phyloP scores from a whole-genome alignment of 1,140 invertebrate species.

The Holcopasites calliopsidis region DNA sequence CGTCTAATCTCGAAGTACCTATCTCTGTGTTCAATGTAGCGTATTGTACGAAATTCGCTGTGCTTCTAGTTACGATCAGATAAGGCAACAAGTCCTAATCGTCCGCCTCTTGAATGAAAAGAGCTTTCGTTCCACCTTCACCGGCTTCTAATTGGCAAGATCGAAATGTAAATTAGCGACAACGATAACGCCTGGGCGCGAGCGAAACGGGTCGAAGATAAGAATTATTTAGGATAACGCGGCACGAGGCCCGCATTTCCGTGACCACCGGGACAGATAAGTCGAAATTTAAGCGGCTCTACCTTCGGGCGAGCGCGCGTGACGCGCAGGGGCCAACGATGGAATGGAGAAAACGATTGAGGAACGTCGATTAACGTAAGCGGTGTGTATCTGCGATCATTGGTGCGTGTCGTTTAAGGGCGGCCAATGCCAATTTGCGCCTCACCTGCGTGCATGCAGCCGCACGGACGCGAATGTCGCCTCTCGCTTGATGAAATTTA shows the following conservation, averaged over 20 bases:
- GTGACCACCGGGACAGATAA: not conserved
- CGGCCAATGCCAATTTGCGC: conserved; percentile 21
- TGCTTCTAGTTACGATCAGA: too few species aligned
- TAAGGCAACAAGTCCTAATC: too few species aligned
- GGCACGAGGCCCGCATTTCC: conserved; percentile 34
- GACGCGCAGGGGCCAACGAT: not conserved
- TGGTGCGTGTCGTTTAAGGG: conserved; percentile 13
- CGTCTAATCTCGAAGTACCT: too few species aligned
- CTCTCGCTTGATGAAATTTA: conserved; percentile 14
- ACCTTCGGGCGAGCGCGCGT: not conserved
- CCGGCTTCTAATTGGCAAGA: not conserved
- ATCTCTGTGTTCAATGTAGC: too few species aligned
- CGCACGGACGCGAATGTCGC: not conserved
- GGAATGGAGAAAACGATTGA: not conserved
- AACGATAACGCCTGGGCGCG: not conserved
- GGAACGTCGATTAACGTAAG: conserved; percentile 43
- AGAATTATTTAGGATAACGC: conserved; percentile 26
- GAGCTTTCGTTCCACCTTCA: not conserved
- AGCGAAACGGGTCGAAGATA: not conserved
- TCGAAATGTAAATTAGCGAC: not conserved
- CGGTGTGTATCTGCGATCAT: conserved; percentile 13
- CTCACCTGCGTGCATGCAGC: conserved; percentile 40
- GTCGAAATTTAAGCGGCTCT: not conserved
- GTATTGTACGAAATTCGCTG: too few species aligned
- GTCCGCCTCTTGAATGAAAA: too few species aligned